Percentiles rank a stretch among this genome's conserved stretches.
These are phyloP conservation scores for Acanthis flammea DNA, from an alignment of 2,797 vertebrate species.

Conservation along the genomic window DNA sequence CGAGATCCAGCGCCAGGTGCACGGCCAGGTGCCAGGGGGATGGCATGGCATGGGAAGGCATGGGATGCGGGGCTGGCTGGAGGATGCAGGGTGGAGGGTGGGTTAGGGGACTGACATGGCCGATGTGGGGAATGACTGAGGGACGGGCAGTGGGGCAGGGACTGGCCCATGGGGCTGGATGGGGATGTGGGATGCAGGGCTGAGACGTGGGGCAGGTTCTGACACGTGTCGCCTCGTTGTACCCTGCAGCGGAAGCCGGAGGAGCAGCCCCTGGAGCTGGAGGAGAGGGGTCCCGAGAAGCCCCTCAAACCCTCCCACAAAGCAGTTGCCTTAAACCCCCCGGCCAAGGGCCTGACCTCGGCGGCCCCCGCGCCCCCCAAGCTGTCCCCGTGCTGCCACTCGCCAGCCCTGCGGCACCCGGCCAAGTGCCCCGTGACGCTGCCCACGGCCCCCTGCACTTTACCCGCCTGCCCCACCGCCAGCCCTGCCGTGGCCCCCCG, in stretches of 20 bases:
- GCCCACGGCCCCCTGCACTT: constrained; percentile 84
- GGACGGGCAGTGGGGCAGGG: background rate
- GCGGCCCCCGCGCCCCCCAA: constrained; percentile 77
- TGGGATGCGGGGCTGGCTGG: too few species aligned
- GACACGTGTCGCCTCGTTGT: accelerated
- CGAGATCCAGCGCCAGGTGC: constrained; percentile 26
- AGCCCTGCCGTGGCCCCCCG: constrained; percentile 76
- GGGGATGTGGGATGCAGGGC: too few species aligned
- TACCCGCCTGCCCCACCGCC: constrained; percentile 75
- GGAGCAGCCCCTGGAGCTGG: constrained; percentile 82
- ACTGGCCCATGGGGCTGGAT: background rate
- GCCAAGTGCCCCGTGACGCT: constrained; percentile 77
- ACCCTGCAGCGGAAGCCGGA: constrained; percentile 83
- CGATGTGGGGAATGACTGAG: background rate
- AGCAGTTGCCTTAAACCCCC: constrained; percentile 87
- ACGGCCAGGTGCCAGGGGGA: background rate
- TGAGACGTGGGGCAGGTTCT: too few species aligned
- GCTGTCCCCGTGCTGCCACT: constrained; percentile 90
- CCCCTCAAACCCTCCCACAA: constrained; percentile 83
- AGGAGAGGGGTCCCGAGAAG: constrained; percentile 84
- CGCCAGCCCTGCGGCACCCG: constrained; percentile 81
- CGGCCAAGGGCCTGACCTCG: constrained; percentile 77
- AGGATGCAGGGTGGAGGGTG: background rate
- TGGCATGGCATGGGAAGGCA: background rate
- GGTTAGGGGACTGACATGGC: background rate